phyloP scores from a whole-genome alignment of 2,888 invertebrate species.

The Caprella mutica region DNA sequence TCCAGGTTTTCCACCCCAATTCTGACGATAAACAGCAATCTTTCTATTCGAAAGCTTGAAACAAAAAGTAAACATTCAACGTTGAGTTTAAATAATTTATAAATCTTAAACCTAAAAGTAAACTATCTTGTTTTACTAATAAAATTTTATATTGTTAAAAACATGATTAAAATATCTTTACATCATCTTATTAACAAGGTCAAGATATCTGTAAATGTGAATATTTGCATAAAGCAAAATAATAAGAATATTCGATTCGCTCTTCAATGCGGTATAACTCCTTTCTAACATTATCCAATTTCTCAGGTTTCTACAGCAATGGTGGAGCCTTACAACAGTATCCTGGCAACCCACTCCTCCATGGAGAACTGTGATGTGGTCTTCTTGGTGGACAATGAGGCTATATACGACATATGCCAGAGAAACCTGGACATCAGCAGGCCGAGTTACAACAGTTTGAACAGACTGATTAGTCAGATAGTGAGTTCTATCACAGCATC shows the following conservation, averaged over 20 bases:
- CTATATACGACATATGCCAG: conserved; percentile 68
- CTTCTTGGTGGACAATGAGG: conserved; percentile 50
- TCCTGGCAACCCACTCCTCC: conserved; percentile 54
- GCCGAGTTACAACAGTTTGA: conserved; percentile 77
- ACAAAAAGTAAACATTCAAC: too few relatives aligned
- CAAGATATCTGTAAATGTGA: not conserved
- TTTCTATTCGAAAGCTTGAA: too few relatives aligned
- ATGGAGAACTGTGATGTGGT: conserved; percentile 47
- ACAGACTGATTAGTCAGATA: conserved; percentile 50
- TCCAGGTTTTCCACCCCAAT: too few relatives aligned
- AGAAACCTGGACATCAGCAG: conserved; percentile 55
- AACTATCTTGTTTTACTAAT: not conserved
- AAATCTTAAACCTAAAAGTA: not conserved
- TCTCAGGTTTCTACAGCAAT: conserved; percentile 51
- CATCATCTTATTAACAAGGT: not conserved
- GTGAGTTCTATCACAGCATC: conserved; percentile 45
- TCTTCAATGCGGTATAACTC: too few relatives aligned
- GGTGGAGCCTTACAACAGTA: conserved; percentile 65
- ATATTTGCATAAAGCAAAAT: not conserved
- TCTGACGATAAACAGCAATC: too few relatives aligned
- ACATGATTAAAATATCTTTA: not conserved
- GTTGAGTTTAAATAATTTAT: not conserved
- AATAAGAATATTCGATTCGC: not conserved
- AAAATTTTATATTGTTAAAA: not conserved
- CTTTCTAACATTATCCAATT: not conserved